A percentile compares a stretch with the other conserved stretches of the same genome.
phyloP scores from a whole-genome alignment of 2,113 vertebrate species.

The Polypterus senegalus region DNA sequence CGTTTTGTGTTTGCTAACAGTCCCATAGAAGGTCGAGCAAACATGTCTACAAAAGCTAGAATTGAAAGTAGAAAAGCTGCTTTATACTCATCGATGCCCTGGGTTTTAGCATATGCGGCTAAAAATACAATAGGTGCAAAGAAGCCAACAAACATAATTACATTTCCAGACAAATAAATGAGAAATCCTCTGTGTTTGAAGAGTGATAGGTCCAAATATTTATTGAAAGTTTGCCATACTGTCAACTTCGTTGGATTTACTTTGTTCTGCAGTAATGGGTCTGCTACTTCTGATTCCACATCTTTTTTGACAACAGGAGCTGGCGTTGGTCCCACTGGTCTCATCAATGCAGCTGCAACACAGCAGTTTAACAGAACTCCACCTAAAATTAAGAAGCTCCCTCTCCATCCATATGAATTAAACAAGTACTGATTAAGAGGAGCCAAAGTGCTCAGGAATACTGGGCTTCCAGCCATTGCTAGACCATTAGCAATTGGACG shows the following conservation, averaged over 20 bases:
- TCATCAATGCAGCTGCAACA: slow-evolving; percentile 87
- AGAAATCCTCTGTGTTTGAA: slow-evolving; percentile 92
- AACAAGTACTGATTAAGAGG: slow-evolving; percentile 92
- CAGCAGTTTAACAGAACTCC: slow-evolving; percentile 83
- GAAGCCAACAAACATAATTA: slow-evolving; percentile 93
- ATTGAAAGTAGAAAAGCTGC: slow-evolving; percentile 85
- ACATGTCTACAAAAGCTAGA: slow-evolving; percentile 91
- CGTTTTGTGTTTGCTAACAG: slow-evolving; percentile 75
- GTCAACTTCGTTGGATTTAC: slow-evolving; percentile 37
- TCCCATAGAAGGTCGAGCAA: slow-evolving; percentile 79
- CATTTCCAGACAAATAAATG: slow-evolving; percentile 89
- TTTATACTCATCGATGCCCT: slow-evolving; percentile 81
- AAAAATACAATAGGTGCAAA: slow-evolving; percentile 92
- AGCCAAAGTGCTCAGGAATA: slow-evolving; percentile 86
- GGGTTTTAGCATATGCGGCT: slow-evolving; percentile 81
- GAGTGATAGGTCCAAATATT: slow-evolving; percentile 78
- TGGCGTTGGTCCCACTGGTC: slow-evolving; percentile 54
- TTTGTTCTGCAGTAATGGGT: slow-evolving; percentile 30
- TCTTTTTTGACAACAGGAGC: slow-evolving; percentile 42
- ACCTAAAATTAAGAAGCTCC: slow-evolving; percentile 87
- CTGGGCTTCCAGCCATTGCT: slow-evolving; percentile 94
- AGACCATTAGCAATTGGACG: slow-evolving; percentile 86
- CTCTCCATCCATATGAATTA: slow-evolving; percentile 85
- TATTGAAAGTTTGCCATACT: slow-evolving; percentile 59
- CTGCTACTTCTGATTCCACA: slow-evolving; percentile 27